Evolutionary conservation across 2,797 vertebrate species (phyloP), one percentile per base, ranked within the genome.

Genomic region (Mergus octosetaceus): DNA sequence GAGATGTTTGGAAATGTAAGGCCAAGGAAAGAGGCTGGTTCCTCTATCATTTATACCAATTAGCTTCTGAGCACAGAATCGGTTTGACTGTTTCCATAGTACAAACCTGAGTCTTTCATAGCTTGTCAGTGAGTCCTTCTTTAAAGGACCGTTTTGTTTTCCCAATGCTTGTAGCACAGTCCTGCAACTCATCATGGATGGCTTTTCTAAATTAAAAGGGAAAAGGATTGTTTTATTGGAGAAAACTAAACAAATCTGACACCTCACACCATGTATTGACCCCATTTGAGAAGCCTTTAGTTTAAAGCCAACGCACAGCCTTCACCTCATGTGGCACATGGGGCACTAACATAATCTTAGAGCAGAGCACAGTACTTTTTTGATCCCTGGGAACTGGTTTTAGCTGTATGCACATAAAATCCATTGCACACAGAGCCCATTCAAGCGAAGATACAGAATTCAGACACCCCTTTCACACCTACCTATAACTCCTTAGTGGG

Each of bases 191-290:
- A n/a, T 90, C 65, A 66, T 71, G 51, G 65, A 39, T 65, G 34
- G 39, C 9, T 74, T 78, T 85, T 83, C 75, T 71, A 76, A 60
- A 91, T 89, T 77, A 85, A 97, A 94, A 93, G 47, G 32, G 64
- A 74, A 21, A 81, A 51, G 7, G 6, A 39, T 79, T 84, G 82
- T 85, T 96, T 91, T 82, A 64, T 58, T 64, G 57, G 25, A 77
- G 85, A 85, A 92, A 94, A 88, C 61, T 32, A 82, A 92, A 86
- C 86, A 89, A 92, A 93, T 74, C 70, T 94, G 69, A 90, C 87
- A 94, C 85, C 74, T 36, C 65, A 91, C n/a, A 64, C 27, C 51
- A 61, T 36, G 61, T 86, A 72, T 24, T 89, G 77, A 92, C 60
- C 66, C 64, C 18, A 27, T 72, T 28, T 57, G 43, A 95, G 66